Base-by-base conservation (phyloP, 1,140 invertebrate genomes). In the Nomia melanderi region DNA sequence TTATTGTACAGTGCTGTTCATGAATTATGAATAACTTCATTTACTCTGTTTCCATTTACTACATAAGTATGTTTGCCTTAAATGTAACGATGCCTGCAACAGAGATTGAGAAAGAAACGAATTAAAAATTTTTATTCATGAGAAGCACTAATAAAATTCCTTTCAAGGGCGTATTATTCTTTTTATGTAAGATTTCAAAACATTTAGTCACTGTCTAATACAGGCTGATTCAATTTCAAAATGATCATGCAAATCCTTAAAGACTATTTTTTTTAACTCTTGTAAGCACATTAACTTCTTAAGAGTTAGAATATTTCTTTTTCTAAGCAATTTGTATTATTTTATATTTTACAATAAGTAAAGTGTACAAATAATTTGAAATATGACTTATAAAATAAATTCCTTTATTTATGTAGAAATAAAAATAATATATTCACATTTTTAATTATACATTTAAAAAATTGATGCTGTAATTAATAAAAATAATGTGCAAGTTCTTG, bases 311-410 rank as follows among this genome's bases (percentile, higher is more conserved):
- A 25, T 9, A 41, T n/a, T 67, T 56, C n/a, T 41, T 23, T 36
- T 39, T 5, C 36, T 29, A 39, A 50, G 59, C 17, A 2, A 79
- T n/a, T 39, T 80, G 77, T 66, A 36, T 39, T 79, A 86, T 75
- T 73, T 82, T 84, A 80, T 85, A 82, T 33, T 65, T 65, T 81
- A 60, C 71, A 78, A 7, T 80, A 71, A 87, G 84, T 86, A 82
- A 89, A 84, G 81, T 90, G 87, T 90, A 89, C 86, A 90, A 89
- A 89, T 77, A 86, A 86, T 75, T 85, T 85, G 82, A 80, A 77
- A 72, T 39, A 77, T 75, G 71, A 88, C 70, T 50, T 50, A 78
- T 71, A 77, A 83, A 74, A 64, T 69, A 64, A 82, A 82, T 83
- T 77, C 77, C 85, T 77, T 88, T 85, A 89, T 88, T 86, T 89